Conservation (phyloP, 2,888 invertebrate species). For the Agrenia bidenticulata region DNA sequence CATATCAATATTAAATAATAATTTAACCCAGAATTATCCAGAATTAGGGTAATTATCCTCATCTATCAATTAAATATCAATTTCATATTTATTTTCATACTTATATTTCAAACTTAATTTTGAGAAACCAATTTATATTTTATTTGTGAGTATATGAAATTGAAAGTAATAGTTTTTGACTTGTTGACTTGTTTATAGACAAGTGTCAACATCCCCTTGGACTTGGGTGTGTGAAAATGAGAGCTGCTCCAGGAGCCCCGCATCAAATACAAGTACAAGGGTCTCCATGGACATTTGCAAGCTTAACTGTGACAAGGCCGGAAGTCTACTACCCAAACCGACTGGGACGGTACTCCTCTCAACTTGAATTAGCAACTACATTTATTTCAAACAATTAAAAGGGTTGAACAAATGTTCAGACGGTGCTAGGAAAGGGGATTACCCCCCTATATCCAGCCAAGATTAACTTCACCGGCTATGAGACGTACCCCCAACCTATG, state of each 20-base stretch:
- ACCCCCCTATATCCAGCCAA: constrained; percentile 23
- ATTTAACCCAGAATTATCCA: too few relatives aligned
- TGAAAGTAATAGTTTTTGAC: too few relatives aligned
- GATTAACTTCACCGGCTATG: constrained; percentile 6
- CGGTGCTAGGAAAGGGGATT: constrained; percentile 13
- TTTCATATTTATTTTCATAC: too few relatives aligned
- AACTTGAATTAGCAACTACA: too few relatives aligned
- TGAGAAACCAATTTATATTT: too few relatives aligned
- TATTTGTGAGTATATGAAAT: too few relatives aligned
- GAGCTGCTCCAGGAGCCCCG: constrained; percentile 15
- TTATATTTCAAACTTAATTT: too few relatives aligned
- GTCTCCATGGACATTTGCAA: constrained; percentile 62
- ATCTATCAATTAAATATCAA: too few relatives aligned
- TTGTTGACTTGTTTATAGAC: too few relatives aligned
- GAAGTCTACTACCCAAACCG: constrained; percentile 70
- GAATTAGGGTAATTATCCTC: too few relatives aligned
- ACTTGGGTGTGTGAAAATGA: constrained; percentile 20
- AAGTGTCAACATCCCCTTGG: constrained; percentile 10
- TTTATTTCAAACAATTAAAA: too few relatives aligned
- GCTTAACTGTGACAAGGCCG: constrained; percentile 67
- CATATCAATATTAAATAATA: too few relatives aligned
- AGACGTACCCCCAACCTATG: constrained; percentile 3
- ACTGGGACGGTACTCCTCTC: constrained; percentile 55
- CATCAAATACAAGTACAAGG: neutral
- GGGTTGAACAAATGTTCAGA: constrained; percentile 3